A percentile compares a stretch with the other conserved stretches of the same genome.
Conservation (phyloP, 2,797 vertebrate genomes). For the Pitangus sulphuratus region DNA sequence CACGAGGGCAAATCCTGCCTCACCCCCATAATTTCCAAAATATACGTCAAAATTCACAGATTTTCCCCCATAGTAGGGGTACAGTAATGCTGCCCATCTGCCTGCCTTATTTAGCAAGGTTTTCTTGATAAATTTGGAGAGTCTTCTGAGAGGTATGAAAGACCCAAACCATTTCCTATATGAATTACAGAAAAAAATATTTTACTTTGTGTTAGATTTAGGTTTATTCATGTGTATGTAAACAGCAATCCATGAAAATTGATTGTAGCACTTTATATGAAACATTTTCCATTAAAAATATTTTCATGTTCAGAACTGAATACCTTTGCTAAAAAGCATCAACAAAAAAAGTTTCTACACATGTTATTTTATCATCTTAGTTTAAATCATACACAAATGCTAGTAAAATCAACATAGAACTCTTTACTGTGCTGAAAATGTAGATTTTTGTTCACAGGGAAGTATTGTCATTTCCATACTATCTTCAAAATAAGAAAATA, state of each 20-base stretch:
- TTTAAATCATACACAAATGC: neutral
- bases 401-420: neutral
- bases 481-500: neutral
- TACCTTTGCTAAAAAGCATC: neutral
- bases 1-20: fast-evolving
- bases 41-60: neutral
- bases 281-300: neutral
- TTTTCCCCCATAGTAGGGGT: neutral
- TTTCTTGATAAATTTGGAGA: neutral
- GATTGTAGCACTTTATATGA: neutral
- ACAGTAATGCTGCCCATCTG: neutral
- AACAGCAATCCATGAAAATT: neutral
- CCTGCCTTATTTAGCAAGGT: neutral
- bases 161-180: neutral
- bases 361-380: neutral
- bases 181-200: neutral
- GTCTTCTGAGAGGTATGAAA: neutral
- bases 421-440: neutral
- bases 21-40: neutral
- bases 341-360: neutral
- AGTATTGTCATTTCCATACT: neutral
- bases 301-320: neutral
- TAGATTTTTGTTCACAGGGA: neutral
- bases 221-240: neutral
- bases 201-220: neutral